Evolutionary conservation across 2,888 invertebrate genomes (phyloP), one percentile per base, ranked within the genome.

Genomic region (Pheosia gnoma): DNA sequence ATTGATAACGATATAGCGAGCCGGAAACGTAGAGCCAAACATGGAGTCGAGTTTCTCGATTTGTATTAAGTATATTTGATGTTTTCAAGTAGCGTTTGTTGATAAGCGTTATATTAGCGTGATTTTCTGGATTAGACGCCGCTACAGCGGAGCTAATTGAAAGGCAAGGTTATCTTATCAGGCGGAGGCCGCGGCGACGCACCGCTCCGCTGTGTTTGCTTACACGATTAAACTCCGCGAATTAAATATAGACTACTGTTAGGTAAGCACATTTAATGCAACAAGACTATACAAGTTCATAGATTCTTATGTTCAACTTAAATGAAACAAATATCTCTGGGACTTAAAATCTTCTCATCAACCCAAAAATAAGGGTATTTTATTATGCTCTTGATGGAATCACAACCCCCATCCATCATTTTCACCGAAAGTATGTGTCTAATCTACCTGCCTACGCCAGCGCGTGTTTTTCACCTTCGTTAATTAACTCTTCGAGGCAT

Each of bases 111-210:
- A 68, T 79, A 82, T 80, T 77, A 66, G 80, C 74, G 70, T 74
- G 72, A 80, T 83, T 84, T 82, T 78, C 72, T 75, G 73, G 67
- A 79, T 74, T 72, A 74, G 71, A 74, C 78, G 80, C 77, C 62
- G 68, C 64, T 80, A 82, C 82, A 79, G 88, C 84, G 79, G 88
- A 90, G 85, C 85, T 89, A 91, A 91, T 91, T 90, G 88, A 83
- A 90, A 91, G 87, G 88, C 93, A 92, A 93, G 93, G 93, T 93
- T 93, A 93, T 93, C 91, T 93, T 92, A 93, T 93, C 93, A 88
- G 79, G 63, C 74, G 75, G 86, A 79, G 85, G 87, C 87, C 87
- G 84, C 84, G 81, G 77, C 85, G 82, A 75, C 80, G 78, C 72
- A 79, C 68, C 70, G 73, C 68, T 78, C 74, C 66, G 72, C 66